A percentile compares a stretch with the other conserved stretches of the same genome.
Evolutionary conservation across 2,888 invertebrate genomes (phyloP).

Genomic region (Apamea sordens): DNA sequence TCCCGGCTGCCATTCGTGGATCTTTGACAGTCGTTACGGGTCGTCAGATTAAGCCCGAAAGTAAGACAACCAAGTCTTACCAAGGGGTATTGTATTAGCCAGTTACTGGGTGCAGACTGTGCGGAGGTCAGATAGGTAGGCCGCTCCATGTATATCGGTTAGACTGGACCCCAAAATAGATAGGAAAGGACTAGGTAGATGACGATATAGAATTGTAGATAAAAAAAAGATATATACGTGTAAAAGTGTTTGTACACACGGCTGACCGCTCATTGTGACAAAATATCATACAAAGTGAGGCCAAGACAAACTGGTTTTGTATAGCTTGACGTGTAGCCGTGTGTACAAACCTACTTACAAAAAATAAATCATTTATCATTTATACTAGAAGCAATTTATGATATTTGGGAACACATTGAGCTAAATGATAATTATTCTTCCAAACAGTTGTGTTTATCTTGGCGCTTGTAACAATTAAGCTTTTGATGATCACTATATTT

Average conservation of each 20-base stretch:
- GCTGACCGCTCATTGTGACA: no score
- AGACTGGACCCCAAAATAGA: neutral
- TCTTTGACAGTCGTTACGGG: neutral
- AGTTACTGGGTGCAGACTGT: neutral
- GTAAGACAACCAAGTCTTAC: neutral
- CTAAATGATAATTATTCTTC: neutral
- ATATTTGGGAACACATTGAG: neutral
- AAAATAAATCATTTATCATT: no score
- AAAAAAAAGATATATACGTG: neutral
- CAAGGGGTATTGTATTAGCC: neutral
- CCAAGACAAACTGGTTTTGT: no score
- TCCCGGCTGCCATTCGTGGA: neutral
- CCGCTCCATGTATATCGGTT: neutral
- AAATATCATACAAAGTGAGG: no score
- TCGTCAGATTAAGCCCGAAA: neutral
- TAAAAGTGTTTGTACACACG: no score
- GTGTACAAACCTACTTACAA: no score
- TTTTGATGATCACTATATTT: neutral
- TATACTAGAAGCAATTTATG: neutral
- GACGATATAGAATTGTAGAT: neutral
- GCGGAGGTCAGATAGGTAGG: neutral
- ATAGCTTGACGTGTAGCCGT: no score
- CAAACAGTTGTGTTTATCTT: neutral
- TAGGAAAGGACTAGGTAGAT: neutral
- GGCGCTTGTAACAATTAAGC: neutral